Base-by-base conservation (phyloP, 2,797 vertebrate species). In the Chiloscyllium punctatum region DNA sequence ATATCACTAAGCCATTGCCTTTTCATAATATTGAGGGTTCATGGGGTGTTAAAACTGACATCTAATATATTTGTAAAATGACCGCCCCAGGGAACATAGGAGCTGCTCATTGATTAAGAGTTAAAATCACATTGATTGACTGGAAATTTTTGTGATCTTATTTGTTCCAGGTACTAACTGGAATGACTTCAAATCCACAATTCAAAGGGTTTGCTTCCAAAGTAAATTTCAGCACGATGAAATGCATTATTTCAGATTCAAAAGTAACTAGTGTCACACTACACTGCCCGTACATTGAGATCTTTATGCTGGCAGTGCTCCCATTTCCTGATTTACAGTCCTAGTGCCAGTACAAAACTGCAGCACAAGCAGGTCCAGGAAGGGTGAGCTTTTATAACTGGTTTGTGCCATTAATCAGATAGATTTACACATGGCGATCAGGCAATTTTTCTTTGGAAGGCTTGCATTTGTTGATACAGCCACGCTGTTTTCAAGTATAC, bases 211-310 rank as follows among this genome's bases (percentile, higher is more conserved):
- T 51, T 72, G 27, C 25, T 33, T 53, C 71, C 11, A 57, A 95
- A 51, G 23, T n/a, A 74, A 95, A 77, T 69, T 30, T 33, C 48
- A 95, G 71, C 48, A 57, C 15, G 51, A 51, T 53, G 27, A 74
- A 77, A n/a, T 95, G 94, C 69, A 77, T 53, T 57, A 53, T 18
- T 33, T 95, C 42, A 77, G 71, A 74, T n/a, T 77, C 48, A 57
- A 95, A n/a, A 95, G 71, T n/a, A 95, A 77, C 15, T 74, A 33
- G 42, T 71, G 68, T 94, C 68, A 94, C 72, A 72, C 37, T 94
- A 71, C 91, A 94, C 91, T 94, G 91, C 66, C 37, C 27, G 21
- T 68, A 94, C 68, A 66, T 37, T 72, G 68, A 72, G 72, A 37
- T 51, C 37, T 94, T 72, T 72, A 27, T 74, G 42, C 92, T 94